Conservation (phyloP, 2,113 vertebrate genomes). For the Sphaerodactylus townsendi region DNA sequence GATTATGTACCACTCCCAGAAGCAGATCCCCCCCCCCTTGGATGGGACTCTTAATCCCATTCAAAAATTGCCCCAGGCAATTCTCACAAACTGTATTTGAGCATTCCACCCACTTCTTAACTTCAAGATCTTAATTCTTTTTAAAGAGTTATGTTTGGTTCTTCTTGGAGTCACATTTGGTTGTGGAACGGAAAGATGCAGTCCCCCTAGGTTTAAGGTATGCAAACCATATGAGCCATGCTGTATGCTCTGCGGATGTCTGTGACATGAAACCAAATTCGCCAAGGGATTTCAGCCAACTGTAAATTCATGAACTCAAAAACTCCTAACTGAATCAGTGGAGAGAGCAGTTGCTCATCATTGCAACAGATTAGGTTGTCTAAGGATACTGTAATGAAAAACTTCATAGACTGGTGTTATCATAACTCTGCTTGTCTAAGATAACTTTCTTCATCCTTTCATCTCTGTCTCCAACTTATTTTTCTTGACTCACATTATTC, state of each 20-base stretch:
- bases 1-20: no score
- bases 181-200: no score
- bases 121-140: no score
- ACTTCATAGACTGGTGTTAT: neutral
- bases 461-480: neutral
- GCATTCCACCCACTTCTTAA: no score
- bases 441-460: neutral
- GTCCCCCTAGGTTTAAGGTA: no score
- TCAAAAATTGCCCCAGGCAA: no score
- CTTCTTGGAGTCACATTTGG: no score
- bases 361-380: neutral
- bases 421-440: neutral
- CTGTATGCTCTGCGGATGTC: neutral
- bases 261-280: neutral
- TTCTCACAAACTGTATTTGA: no score
- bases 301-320: neutral
- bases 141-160: no score
- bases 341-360: neutral
- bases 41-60: no score
- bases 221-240: no score
- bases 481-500: constrained; percentile 17
- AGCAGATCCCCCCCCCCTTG: no score
- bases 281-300: neutral
- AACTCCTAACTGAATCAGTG: neutral
- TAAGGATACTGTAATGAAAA: neutral